Conservation (phyloP, 2,888 invertebrate species). For the Fragum fragum region DNA sequence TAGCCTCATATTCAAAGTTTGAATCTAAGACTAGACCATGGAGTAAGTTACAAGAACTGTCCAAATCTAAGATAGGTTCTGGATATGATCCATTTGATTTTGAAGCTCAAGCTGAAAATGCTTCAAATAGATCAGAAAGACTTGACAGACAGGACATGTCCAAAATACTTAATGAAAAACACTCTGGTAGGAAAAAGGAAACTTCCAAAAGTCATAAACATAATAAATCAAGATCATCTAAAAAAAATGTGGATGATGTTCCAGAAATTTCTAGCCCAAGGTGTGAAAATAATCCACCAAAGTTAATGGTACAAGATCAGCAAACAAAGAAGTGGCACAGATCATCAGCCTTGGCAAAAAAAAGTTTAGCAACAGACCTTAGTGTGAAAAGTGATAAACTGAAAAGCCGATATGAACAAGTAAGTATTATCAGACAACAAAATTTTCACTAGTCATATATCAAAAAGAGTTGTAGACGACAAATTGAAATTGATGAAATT, state of each 20-base stretch:
- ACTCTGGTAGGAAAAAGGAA: constrained; percentile 18
- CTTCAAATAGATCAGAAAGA: constrained; percentile 47
- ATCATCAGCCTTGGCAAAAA: background rate
- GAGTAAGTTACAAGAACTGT: background rate
- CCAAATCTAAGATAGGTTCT: constrained; percentile 31
- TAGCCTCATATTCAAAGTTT: constrained; percentile 50
- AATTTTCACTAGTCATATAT: too few species aligned
- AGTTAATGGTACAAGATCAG: constrained; percentile 41
- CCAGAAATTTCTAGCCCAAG: background rate
- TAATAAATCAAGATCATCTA: constrained; percentile 4
- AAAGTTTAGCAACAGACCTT: background rate
- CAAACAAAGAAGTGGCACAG: constrained; percentile 57
- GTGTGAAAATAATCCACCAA: background rate
- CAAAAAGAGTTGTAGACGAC: too few species aligned
- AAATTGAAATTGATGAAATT: too few species aligned
- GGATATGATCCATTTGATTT: constrained; percentile 76
- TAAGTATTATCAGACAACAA: too few species aligned
- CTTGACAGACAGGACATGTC: constrained; percentile 41
- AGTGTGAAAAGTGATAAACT: constrained; percentile 3
- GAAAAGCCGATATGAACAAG: background rate
- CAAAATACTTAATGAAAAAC: constrained; percentile 44
- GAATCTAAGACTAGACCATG: constrained; percentile 34
- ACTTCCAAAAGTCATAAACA: background rate
- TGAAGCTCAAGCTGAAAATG: constrained; percentile 66
- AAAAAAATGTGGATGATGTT: background rate